Conservation (phyloP, 2,797 vertebrate species). For the Alca torda region DNA sequence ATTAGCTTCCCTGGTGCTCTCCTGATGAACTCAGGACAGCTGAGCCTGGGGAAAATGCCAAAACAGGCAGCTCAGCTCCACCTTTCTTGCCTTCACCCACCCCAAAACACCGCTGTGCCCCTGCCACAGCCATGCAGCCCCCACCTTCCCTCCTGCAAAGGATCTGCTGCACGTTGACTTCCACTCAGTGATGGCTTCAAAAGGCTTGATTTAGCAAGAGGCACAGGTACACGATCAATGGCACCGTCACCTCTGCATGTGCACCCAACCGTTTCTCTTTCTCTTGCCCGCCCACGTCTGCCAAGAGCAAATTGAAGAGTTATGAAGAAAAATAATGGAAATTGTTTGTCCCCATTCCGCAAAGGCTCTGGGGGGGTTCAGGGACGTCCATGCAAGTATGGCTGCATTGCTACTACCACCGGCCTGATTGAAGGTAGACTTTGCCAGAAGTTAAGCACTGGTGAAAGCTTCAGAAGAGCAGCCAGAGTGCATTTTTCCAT, state of each 20-base stretch:
- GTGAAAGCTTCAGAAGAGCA: background rate
- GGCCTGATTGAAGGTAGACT: background rate
- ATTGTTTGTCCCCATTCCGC: background rate
- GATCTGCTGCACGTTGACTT: background rate
- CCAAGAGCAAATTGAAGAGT: background rate
- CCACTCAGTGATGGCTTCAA: background rate
- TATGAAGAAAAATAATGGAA: background rate
- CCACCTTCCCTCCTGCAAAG: background rate
- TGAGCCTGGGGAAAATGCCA: background rate
- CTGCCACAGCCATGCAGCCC: background rate
- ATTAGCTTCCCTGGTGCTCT: background rate
- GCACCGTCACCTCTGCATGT: fast-evolving
- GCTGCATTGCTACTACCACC: background rate
- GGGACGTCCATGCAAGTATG: background rate
- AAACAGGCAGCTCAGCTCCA: background rate
- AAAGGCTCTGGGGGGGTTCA: background rate
- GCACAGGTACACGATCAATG: background rate
- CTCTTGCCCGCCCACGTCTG: fast-evolving
- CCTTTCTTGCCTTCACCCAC: background rate
- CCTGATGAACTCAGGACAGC: background rate
- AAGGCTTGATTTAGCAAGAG: background rate
- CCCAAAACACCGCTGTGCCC: background rate
- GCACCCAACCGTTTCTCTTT: background rate
- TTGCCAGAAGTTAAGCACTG: background rate
- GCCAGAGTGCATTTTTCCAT: background rate